Base-by-base conservation (phyloP, 2,113 vertebrate genomes). In the Syngnathoides biaculeatus region DNA sequence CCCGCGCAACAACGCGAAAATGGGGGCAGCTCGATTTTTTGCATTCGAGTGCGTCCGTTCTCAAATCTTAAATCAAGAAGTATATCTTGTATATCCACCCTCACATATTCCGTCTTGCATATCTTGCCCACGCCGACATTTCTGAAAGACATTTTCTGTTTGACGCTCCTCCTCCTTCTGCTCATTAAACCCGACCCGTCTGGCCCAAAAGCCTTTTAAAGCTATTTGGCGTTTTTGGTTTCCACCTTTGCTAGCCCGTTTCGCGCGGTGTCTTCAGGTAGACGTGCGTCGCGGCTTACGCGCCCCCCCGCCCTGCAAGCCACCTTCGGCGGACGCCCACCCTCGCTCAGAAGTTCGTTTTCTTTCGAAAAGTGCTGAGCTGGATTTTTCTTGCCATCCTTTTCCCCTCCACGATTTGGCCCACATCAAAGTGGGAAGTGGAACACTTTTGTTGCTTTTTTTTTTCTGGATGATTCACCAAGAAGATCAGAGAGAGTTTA, bases 1-100 rank as follows among this genome's bases (percentile, higher is more conserved):
- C 38, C 56, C 65, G 73, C 38, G 53, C 24, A 58, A 48, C 72
- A 67, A 71, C n/a, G n/a, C n/a, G n/a, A n/a, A n/a, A n/a, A n/a
- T n/a, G n/a, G n/a, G n/a, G n/a, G n/a, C n/a, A n/a, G n/a, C n/a
- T n/a, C n/a, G n/a, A n/a, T n/a, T n/a, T n/a, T n/a, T n/a, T n/a
- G n/a, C n/a, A n/a, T n/a, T n/a, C n/a, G n/a, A n/a, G n/a, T n/a
- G n/a, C n/a, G n/a, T n/a, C n/a, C n/a, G n/a, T n/a, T n/a, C n/a
- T n/a, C n/a, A n/a, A n/a, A n/a, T n/a, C n/a, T n/a, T n/a, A n/a
- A n/a, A n/a, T n/a, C n/a, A n/a, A n/a, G n/a, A n/a, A n/a, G n/a
- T n/a, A n/a, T n/a, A n/a, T n/a, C n/a, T n/a, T n/a, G n/a, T n/a
- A n/a, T n/a, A n/a, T n/a, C n/a, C n/a, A n/a, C n/a, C n/a, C n/a